Conservation (phyloP, 1,140 invertebrate species). For the Trissolcus basalis region DNA sequence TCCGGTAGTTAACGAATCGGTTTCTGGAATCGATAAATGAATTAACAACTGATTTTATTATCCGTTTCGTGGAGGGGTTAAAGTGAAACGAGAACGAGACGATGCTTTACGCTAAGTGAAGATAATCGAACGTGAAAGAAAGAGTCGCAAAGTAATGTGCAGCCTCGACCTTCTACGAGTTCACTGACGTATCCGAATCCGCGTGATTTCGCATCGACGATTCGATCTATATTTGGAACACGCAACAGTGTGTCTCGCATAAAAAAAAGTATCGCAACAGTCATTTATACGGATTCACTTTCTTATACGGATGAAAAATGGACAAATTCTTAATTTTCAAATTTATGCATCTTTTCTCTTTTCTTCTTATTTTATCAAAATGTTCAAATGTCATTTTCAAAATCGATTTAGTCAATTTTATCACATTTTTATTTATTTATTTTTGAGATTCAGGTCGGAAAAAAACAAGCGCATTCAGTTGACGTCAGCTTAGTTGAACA, state of each 20-base stretch:
- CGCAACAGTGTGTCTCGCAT: slow-evolving; percentile 42
- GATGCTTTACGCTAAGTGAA: slow-evolving; percentile 25
- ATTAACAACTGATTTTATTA: not conserved
- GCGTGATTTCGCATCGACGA: slow-evolving; percentile 51
- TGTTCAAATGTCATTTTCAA: too few species aligned
- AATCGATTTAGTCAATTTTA: too few species aligned
- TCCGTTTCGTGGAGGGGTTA: slow-evolving; percentile 9
- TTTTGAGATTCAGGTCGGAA: too few species aligned
- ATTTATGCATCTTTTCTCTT: too few species aligned
- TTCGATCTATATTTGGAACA: slow-evolving; percentile 54
- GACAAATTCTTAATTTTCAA: too few species aligned
- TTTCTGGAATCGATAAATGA: not conserved
- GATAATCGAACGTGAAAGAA: slow-evolving; percentile 53
- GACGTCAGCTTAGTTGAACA: too few species aligned
- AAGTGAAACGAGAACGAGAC: slow-evolving; percentile 11
- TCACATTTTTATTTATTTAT: too few species aligned
- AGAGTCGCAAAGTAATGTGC: slow-evolving; percentile 48
- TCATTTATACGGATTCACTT: too few species aligned
- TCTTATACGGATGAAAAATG: too few species aligned
- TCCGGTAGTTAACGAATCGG: too few species aligned
- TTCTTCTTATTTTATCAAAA: too few species aligned
- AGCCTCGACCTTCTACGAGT: slow-evolving; percentile 57
- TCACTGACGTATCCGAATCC: slow-evolving; percentile 57
- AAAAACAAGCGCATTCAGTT: too few species aligned
- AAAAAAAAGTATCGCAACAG: not conserved